Base-by-base conservation (phyloP, 2,113 vertebrate species). In the Triplophysa siluroides region DNA sequence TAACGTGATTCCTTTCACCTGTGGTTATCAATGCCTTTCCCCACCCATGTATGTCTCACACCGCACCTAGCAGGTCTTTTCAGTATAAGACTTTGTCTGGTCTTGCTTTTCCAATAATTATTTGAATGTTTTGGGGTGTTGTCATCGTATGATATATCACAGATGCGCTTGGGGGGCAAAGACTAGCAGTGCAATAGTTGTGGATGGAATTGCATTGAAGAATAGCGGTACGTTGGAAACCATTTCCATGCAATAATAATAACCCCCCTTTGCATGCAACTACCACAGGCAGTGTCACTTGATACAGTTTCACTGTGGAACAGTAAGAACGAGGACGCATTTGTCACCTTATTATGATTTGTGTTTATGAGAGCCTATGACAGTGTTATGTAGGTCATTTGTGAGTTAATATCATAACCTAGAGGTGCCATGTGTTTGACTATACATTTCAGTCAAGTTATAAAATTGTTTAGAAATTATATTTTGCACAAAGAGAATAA, bases 51-150 rank as follows among this genome's bases (percentile, higher is more conserved):
- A 41, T 74, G 18, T 19, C 1, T 63, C 24, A 60, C 41, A 74
- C 78, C 56, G 50, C 70, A 76, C 74, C 82, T 63, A 61, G 16
- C 62, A 72, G 16, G 33, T 54, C 47, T 65, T 65, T 77, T 54
- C 74, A 65, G 18, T 21, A 13, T 43, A n/a, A 16, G 14, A 7
- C 9, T 70, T 43, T 58, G 78, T 56, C 18, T 78, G 26, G 33
- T 72, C 67, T 67, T 58, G 65, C 38, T 68, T 9, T 64, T 65
- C 10, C 19, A 50, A 18, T 67, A 24, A 56, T 58, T 76, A 65
- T 13, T 8, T 54, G 13, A 18, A 52, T 64, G 62, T 65, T 76
- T 52, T 65, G 18, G 26, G 19, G 24, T 43, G 3, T 19, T 21
- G 61, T 38, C 74, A 65, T 76, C 8, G 12, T 52, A 52, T 58